Percentiles rank a stretch among this genome's conserved stretches.
Evolutionary conservation across 2,113 vertebrate genomes (phyloP).

Genomic region (Zapus hudsonius): DNA sequence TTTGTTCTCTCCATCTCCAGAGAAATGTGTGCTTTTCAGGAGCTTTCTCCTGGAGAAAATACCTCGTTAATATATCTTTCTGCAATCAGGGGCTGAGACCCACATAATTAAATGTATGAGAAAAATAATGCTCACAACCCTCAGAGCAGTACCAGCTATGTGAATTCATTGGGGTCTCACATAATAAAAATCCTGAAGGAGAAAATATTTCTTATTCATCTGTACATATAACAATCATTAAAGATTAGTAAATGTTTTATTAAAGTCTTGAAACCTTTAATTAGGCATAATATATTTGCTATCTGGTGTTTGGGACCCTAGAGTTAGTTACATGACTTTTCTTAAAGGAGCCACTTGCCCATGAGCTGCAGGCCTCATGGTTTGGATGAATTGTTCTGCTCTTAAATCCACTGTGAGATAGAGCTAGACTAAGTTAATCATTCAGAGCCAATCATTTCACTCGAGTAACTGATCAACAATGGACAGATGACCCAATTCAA

Average conservation of each 20-base stretch:
- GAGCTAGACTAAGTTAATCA: neutral
- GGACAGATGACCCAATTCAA: neutral
- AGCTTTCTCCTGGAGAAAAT: constrained; percentile 24
- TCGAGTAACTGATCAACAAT: neutral
- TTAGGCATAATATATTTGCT: neutral
- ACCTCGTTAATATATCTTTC: neutral
- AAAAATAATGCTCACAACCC: neutral
- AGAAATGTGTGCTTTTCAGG: constrained; percentile 19
- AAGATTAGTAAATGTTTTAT: neutral
- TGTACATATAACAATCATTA: neutral
- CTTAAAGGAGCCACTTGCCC: neutral
- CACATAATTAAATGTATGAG: neutral
- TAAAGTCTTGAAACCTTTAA: constrained; percentile 5
- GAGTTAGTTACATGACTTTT: constrained; percentile 35
- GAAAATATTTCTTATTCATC: neutral
- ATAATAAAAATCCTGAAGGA: constrained; percentile 9
- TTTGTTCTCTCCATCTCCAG: neutral
- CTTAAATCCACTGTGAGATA: neutral
- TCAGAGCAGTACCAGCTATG: neutral
- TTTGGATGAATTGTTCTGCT: neutral
- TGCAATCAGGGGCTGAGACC: neutral
- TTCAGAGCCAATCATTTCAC: neutral
- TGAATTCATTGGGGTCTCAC: neutral
- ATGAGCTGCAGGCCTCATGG: neutral
- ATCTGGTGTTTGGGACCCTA: neutral